Evolutionary conservation across 1,140 invertebrate species (phyloP).

Genomic region (Lordiphosa collinella): DNA sequence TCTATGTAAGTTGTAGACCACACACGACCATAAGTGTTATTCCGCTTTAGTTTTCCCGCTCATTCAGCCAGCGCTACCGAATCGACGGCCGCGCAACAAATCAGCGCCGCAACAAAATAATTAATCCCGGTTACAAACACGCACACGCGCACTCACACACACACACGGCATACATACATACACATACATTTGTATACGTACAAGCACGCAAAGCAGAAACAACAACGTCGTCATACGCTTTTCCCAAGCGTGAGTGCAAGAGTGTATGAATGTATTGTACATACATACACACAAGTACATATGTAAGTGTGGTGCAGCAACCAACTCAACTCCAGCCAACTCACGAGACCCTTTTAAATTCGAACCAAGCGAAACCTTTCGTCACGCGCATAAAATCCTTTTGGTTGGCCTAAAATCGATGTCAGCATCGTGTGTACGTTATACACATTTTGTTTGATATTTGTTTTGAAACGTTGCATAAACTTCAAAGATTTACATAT

Average conservation of each 20-base stretch:
- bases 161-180: conserved; percentile 2
- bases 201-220: not conserved
- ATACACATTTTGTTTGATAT: conserved; percentile 2
- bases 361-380: conserved; percentile 5
- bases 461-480: conserved; percentile 19
- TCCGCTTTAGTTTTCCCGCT: conserved; percentile 10
- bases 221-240: not conserved
- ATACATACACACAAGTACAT: conserved; percentile 4
- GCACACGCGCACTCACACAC: conserved; percentile 17
- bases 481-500: conserved; percentile 8
- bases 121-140: conserved; percentile 24
- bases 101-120: conserved; percentile 21
- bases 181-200: conserved; percentile 6
- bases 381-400: conserved; percentile 27
- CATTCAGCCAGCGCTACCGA: conserved; percentile 11
- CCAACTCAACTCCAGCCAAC: conserved; percentile 1
- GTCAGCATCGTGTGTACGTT: conserved; percentile 1
- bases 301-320: conserved; percentile 2
- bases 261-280: not conserved
- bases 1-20: not conserved
- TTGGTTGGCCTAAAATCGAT: conserved; percentile 1
- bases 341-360: conserved; percentile 10
- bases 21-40: conserved; percentile 1
- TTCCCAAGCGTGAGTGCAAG: not conserved
- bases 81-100: conserved; percentile 12